These are phyloP conservation scores for Pachycephus smyrnensis DNA, from an alignment of 2,888 invertebrate genomes.

Conservation along the genomic window DNA sequence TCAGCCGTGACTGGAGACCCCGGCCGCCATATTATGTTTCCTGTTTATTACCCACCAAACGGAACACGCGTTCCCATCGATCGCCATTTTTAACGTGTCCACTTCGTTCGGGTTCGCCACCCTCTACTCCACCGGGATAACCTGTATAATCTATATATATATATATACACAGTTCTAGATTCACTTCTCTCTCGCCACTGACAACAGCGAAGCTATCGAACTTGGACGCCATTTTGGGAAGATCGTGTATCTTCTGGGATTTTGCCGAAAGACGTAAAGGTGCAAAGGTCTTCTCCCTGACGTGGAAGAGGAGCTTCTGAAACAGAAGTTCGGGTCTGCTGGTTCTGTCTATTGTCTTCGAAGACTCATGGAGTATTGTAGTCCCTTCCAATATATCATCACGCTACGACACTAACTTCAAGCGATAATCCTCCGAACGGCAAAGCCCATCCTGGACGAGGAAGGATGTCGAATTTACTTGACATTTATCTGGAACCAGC, in stretches of 20 bases:
- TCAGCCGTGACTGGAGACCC: slow-evolving; percentile 27
- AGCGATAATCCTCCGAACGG: slow-evolving; percentile 52
- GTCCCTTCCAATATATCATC: slow-evolving; percentile 53
- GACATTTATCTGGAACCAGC: background rate
- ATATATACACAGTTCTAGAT: background rate
- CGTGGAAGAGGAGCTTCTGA: slow-evolving; percentile 31
- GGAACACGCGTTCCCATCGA: slow-evolving; percentile 7
- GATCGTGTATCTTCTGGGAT: slow-evolving; percentile 3
- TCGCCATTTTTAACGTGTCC: background rate
- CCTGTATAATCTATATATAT: background rate
- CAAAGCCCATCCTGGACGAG: background rate
- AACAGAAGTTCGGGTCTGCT: slow-evolving; percentile 44
- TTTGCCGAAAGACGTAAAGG: background rate
- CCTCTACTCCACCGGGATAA: background rate
- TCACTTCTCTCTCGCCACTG: background rate
- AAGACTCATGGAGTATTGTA: slow-evolving; percentile 46
- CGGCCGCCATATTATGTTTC: slow-evolving; percentile 35
- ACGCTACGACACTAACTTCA: slow-evolving; percentile 49
- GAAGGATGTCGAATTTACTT: background rate
- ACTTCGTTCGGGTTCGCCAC: background rate
- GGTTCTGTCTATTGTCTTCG: slow-evolving; percentile 41
- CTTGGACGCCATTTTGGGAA: slow-evolving; percentile 13
- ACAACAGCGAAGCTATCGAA: background rate
- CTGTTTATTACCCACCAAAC: slow-evolving; percentile 35
- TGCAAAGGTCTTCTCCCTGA: slow-evolving; percentile 1